phyloP scores from a whole-genome alignment of 2,888 invertebrate species.

The Mythimna albipuncta region DNA sequence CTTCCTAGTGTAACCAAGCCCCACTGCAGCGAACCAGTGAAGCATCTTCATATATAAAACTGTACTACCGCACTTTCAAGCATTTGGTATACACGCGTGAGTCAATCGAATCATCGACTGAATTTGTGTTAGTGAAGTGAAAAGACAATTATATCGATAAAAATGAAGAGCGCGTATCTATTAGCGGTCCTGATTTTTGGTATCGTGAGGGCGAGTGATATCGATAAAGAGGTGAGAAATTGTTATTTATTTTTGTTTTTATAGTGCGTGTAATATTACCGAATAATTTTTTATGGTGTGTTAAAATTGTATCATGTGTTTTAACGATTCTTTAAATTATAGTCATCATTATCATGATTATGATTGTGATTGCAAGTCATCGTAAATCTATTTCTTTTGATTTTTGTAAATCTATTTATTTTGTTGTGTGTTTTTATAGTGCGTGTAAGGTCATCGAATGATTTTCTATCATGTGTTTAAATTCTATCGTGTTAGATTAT shows the following conservation, averaged over 20 bases:
- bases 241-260: neutral
- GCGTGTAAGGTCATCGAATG: no score
- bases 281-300: neutral
- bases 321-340: no score
- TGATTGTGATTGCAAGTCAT: no score
- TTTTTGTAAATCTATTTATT: no score
- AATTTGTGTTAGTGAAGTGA: slow-evolving; percentile 82
- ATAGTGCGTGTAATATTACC: neutral
- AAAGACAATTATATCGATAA: slow-evolving; percentile 67
- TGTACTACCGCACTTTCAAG: slow-evolving; percentile 74
- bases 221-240: slow-evolving; percentile 81
- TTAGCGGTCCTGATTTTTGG: slow-evolving; percentile 84
- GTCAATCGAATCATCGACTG: slow-evolving; percentile 50
- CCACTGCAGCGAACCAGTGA: slow-evolving; percentile 78
- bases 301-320: neutral
- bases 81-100: slow-evolving; percentile 80
- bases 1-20: slow-evolving; percentile 59
- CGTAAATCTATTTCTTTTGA: no score
- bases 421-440: no score
- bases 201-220: slow-evolving; percentile 81
- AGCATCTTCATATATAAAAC: slow-evolving; percentile 84
- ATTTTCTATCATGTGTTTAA: no score
- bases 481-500: neutral
- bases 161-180: slow-evolving; percentile 82
- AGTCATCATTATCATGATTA: no score